Conservation (phyloP, 2,888 invertebrate genomes). For the Papilio protenor region DNA sequence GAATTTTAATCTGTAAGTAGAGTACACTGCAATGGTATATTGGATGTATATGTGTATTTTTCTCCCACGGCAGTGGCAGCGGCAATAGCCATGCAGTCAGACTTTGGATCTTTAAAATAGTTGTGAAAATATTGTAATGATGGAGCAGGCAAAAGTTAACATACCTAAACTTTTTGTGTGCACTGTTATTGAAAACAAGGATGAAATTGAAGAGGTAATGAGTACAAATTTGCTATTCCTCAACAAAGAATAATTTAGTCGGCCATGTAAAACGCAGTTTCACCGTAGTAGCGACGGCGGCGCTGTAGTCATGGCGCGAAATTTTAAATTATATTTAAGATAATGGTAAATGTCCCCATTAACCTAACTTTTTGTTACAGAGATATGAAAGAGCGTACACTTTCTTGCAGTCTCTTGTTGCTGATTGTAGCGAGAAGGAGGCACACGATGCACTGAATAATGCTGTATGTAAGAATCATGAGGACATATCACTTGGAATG, state of each 20-base stretch:
- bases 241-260: conserved; percentile 82
- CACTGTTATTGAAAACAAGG: conserved; percentile 93
- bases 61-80: conserved; percentile 64
- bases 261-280: conserved; percentile 80
- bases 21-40: conserved; percentile 75
- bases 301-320: conserved; percentile 78
- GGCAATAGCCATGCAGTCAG: conserved; percentile 86
- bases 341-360: conserved; percentile 49
- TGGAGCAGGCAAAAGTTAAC: conserved; percentile 85
- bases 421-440: conserved; percentile 96
- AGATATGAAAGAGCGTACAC: conserved; percentile 94
- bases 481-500: conserved; percentile 96
- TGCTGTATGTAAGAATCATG: conserved; percentile 95
- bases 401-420: conserved; percentile 90
- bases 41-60: conserved; percentile 76
- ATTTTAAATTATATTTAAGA: conserved; percentile 61
- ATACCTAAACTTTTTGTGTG: conserved; percentile 91
- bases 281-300: conserved; percentile 76
- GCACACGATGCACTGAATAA: conserved; percentile 96
- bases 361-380: conserved; percentile 83
- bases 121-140: conserved; percentile 78
- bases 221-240: conserved; percentile 77
- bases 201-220: conserved; percentile 95
- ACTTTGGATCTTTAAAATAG: conserved; percentile 84
- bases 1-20: conserved; percentile 54